Percentiles rank a stretch among this genome's conserved stretches.
phyloP scores from a whole-genome alignment of 1,140 invertebrate species.

The Bombus sylvicola region DNA sequence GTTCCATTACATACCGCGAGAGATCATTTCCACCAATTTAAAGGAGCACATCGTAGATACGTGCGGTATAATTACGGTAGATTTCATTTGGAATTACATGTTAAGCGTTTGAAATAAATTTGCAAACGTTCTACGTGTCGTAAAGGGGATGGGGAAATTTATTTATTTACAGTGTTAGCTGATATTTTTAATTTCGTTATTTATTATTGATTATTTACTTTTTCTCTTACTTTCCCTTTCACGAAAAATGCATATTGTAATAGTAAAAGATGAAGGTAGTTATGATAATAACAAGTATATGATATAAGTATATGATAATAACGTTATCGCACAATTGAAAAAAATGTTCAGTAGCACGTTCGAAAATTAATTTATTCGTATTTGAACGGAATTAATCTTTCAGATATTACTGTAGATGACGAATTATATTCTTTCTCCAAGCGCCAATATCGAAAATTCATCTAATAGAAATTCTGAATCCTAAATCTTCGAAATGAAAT shows the following conservation, averaged over 20 bases:
- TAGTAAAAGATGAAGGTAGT: no score
- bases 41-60: neutral
- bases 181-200: neutral
- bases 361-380: no score
- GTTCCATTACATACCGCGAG: neutral
- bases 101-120: neutral
- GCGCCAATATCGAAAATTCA: no score
- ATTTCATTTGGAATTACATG: constrained; percentile 2
- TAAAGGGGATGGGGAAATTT: neutral
- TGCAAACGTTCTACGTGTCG: neutral
- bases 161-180: neutral
- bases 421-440: no score
- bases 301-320: no score
- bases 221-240: neutral
- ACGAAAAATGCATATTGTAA: no score
- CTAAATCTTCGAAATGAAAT: neutral
- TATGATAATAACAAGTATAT: no score
- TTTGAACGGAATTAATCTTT: no score
- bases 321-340: no score
- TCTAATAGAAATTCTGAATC: no score
- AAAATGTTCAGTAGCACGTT: no score
- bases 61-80: neutral
- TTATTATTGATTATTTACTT: neutral
- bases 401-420: no score
- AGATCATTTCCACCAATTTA: constrained; percentile 20